phyloP scores from a whole-genome alignment of 2,113 vertebrate genomes.

The Mionectes macconnelli region DNA sequence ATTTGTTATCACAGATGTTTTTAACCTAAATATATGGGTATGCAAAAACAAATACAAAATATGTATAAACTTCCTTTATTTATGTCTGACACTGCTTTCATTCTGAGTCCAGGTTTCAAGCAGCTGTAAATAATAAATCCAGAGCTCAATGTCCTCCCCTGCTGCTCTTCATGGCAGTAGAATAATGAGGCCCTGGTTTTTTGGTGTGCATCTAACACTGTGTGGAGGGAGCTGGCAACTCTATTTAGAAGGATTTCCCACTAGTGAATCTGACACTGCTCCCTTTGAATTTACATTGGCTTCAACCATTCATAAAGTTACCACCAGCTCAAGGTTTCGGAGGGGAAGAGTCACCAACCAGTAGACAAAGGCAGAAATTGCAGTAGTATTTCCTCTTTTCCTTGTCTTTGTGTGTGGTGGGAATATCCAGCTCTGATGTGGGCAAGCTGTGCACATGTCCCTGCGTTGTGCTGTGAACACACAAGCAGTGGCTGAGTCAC shows the following conservation, averaged over 20 bases:
- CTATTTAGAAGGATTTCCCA: background rate
- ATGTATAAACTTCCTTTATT: slow-evolving; percentile 66
- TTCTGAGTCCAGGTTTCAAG: background rate
- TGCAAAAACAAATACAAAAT: slow-evolving; percentile 47
- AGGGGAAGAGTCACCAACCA: background rate
- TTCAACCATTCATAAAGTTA: background rate
- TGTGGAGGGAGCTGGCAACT: background rate
- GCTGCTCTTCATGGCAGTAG: background rate
- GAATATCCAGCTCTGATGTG: background rate
- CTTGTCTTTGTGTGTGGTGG: background rate
- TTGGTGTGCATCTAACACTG: background rate
- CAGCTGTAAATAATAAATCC: slow-evolving; percentile 23
- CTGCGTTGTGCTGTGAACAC: background rate
- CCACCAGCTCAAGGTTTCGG: background rate
- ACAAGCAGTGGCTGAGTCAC: background rate
- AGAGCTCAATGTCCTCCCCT: background rate
- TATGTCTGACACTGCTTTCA: slow-evolving; percentile 43
- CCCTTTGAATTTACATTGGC: background rate
- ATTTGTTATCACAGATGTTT: slow-evolving; percentile 65
- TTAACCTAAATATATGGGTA: slow-evolving; percentile 53
- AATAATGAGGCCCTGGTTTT: background rate
- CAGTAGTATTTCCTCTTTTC: background rate
- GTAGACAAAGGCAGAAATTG: background rate
- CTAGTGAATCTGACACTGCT: background rate
- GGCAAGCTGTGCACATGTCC: background rate